These are phyloP conservation scores for Chrysolina americana DNA, from an alignment of 2,888 invertebrate genomes.

Conservation along the genomic window DNA sequence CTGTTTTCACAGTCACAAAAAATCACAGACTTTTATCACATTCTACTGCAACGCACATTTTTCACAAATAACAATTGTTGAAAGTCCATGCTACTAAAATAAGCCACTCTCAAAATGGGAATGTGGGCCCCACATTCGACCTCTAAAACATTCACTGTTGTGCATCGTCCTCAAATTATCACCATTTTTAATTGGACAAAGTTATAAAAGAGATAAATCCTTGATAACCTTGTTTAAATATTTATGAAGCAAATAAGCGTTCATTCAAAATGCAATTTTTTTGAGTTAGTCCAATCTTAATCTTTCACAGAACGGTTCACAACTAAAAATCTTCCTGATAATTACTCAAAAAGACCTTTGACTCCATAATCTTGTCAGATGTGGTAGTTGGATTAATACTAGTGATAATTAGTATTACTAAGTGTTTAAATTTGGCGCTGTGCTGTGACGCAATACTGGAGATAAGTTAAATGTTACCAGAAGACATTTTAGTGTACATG, in stretches of 20 bases:
- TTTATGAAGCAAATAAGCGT: constrained; percentile 44
- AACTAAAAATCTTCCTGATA: constrained; percentile 23
- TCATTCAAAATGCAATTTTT: constrained; percentile 48
- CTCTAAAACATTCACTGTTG: constrained; percentile 33
- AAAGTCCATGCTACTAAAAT: neutral
- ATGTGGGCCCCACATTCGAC: constrained; percentile 24
- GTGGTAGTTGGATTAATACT: constrained; percentile 16
- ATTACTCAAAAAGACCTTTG: constrained; percentile 32
- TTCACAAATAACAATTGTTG: constrained; percentile 4
- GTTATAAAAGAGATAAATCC: constrained; percentile 52
- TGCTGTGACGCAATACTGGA: constrained; percentile 58
- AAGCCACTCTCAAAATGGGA: constrained; percentile 1
- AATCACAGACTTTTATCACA: constrained; percentile 1
- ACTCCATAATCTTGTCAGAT: constrained; percentile 20
- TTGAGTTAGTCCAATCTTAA: constrained; percentile 30
- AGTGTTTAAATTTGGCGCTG: constrained; percentile 62
- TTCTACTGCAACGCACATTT: neutral
- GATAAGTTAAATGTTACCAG: constrained; percentile 62
- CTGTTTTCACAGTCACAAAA: neutral
- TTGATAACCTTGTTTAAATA: constrained; percentile 54
- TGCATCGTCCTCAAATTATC: constrained; percentile 42
- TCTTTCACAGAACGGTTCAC: constrained; percentile 27
- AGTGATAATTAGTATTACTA: constrained; percentile 35
- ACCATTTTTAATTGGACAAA: constrained; percentile 44
- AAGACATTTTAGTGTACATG: constrained; percentile 58